Conservation (phyloP, 2,888 invertebrate genomes). For the Clostera curtula region DNA sequence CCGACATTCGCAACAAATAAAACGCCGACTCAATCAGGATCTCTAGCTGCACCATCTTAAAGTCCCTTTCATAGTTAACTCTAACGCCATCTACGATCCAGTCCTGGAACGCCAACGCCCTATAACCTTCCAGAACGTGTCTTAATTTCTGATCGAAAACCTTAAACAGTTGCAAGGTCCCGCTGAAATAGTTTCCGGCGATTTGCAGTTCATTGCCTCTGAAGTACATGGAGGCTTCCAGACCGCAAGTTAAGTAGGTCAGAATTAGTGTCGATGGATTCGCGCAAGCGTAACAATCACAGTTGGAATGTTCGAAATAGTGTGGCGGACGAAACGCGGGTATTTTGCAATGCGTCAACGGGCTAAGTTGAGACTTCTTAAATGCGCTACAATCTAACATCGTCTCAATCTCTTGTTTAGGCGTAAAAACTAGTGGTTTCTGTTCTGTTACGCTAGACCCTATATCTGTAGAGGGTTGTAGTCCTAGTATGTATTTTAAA, state of each 20-base stretch:
- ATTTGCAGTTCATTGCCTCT: conserved; percentile 41
- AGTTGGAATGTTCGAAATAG: conserved; percentile 35
- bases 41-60: conserved; percentile 29
- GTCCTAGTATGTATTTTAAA: conserved; percentile 45
- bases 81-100: conserved; percentile 31
- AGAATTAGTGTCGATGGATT: conserved; percentile 29
- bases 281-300: conserved; percentile 41
- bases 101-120: conserved; percentile 20
- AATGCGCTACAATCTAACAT: conserved; percentile 40
- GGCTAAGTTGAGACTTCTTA: conserved; percentile 33
- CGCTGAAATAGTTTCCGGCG: conserved; percentile 49
- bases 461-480: conserved; percentile 31
- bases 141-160: conserved; percentile 30
- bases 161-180: conserved; percentile 27
- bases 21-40: conserved; percentile 42
- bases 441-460: conserved; percentile 7
- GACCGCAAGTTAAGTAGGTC: conserved; percentile 24
- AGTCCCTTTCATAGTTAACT: conserved; percentile 19
- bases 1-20: conserved; percentile 36
- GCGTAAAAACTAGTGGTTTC: conserved; percentile 20
- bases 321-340: conserved; percentile 36
- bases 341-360: conserved; percentile 26
- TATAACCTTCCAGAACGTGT: conserved; percentile 12
- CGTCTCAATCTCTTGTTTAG: conserved; percentile 41
- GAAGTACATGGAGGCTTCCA: conserved; percentile 48